Percentiles rank a stretch among this genome's conserved stretches.
phyloP scores from a whole-genome alignment of 92 coral and sea anemone species.

The Blastomussa wellsi region DNA sequence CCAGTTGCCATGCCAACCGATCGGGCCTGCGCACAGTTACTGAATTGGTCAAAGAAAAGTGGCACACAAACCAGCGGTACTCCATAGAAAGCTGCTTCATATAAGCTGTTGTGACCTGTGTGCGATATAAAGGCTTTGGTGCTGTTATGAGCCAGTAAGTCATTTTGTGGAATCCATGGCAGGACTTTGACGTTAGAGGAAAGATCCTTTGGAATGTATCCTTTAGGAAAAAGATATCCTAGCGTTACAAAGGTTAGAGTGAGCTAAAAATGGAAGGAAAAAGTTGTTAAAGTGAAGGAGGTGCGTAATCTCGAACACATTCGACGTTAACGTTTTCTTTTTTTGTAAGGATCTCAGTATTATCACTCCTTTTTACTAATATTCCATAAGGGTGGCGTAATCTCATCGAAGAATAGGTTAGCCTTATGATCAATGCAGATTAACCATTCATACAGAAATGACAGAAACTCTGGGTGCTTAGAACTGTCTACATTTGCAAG shows the following conservation, averaged over 20 bases:
- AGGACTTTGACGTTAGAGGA: constrained; percentile 59
- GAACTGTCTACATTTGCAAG: too few relatives aligned
- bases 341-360: too few relatives aligned
- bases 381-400: too few relatives aligned
- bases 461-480: too few relatives aligned
- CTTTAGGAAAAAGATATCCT: neutral
- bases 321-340: too few relatives aligned
- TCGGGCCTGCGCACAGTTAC: constrained; percentile 41
- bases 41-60: constrained; percentile 53
- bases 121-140: constrained; percentile 53
- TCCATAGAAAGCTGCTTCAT: constrained; percentile 58
- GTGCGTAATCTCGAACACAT: too few relatives aligned
- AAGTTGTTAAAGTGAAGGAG: too few relatives aligned
- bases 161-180: constrained; percentile 62
- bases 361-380: too few relatives aligned
- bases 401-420: too few relatives aligned
- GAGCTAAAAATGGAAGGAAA: neutral
- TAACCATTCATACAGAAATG: too few relatives aligned
- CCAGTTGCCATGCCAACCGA: constrained; percentile 40
- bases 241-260: neutral
- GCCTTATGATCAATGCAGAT: too few relatives aligned
- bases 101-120: constrained; percentile 59
- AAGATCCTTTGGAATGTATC: constrained; percentile 45
- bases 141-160: constrained; percentile 53
- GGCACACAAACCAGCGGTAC: constrained; percentile 61